Evolutionary conservation across 2,797 vertebrate genomes (phyloP).

Genomic region (Paratrypauchen microcephalus): DNA sequence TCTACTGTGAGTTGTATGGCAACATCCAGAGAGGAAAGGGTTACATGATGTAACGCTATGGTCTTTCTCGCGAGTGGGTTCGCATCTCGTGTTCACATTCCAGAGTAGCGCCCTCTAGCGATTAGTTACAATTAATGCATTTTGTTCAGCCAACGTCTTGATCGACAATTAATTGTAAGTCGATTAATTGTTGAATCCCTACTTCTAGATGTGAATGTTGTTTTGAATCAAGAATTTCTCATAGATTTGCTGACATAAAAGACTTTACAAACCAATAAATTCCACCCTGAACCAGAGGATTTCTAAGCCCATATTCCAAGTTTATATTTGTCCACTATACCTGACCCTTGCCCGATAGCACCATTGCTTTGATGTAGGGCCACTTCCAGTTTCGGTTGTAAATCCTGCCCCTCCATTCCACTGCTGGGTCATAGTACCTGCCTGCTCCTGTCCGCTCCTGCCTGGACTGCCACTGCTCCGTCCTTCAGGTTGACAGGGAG

Average conservation of each 20-base stretch:
- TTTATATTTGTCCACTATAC: background rate
- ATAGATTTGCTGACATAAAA: background rate
- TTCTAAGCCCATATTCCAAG: background rate
- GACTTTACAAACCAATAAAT: background rate
- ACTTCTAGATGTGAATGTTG: background rate
- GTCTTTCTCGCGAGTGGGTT: too few relatives aligned
- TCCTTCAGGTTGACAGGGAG: constrained; percentile 65
- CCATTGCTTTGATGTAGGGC: background rate
- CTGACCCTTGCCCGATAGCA: background rate
- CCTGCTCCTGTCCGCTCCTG: constrained; percentile 15
- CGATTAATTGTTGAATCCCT: too few relatives aligned
- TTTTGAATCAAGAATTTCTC: background rate
- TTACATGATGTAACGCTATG: too few relatives aligned
- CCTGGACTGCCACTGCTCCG: constrained; percentile 27
- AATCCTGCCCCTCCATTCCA: constrained; percentile 21
- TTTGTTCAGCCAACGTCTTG: too few relatives aligned
- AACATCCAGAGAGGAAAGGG: too few relatives aligned
- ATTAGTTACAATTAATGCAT: too few relatives aligned
- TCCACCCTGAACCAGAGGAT: background rate
- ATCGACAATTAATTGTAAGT: too few relatives aligned
- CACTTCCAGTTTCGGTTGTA: background rate
- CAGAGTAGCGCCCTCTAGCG: too few relatives aligned
- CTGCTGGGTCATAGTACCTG: constrained; percentile 7
- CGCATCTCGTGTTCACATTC: too few relatives aligned
- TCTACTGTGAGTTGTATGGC: too few relatives aligned